Conservation (phyloP, 2,888 invertebrate genomes). For the Netelia fuscicornis region DNA sequence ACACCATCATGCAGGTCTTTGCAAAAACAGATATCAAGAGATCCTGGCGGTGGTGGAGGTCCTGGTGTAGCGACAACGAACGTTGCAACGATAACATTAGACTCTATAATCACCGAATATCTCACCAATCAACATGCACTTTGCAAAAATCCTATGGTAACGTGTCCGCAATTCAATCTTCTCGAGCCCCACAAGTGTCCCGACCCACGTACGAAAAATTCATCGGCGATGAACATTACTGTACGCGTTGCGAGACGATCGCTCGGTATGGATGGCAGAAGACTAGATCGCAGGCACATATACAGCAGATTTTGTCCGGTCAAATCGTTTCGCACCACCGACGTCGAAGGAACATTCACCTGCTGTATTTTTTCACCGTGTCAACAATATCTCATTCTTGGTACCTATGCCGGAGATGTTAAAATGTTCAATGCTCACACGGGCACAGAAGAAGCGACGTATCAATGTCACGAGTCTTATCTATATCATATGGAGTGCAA, state of each 20-base stretch:
- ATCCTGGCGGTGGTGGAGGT: constrained; percentile 80
- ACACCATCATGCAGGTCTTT: constrained; percentile 85
- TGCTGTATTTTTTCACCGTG: constrained; percentile 89
- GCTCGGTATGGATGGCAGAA: constrained; percentile 87
- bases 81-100: constrained; percentile 89
- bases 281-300: constrained; percentile 92
- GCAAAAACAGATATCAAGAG: constrained; percentile 86
- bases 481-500: constrained; percentile 91
- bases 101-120: constrained; percentile 98
- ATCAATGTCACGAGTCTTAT: constrained; percentile 94
- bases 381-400: constrained; percentile 91
- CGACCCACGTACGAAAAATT: constrained; percentile 90
- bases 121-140: constrained; percentile 98
- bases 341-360: constrained; percentile 91
- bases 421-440: constrained; percentile 94
- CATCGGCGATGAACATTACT: constrained; percentile 90
- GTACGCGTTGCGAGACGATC: constrained; percentile 83
- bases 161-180: constrained; percentile 98
- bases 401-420: constrained; percentile 96
- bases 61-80: constrained; percentile 79
- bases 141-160: constrained; percentile 98
- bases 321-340: constrained; percentile 89
- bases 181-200: constrained; percentile 98
- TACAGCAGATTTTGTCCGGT: constrained; percentile 93
- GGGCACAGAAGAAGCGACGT: constrained; percentile 92